These are phyloP conservation scores for Penaeus chinensis DNA, from an alignment of 1,140 invertebrate species.

Conservation along the genomic window DNA sequence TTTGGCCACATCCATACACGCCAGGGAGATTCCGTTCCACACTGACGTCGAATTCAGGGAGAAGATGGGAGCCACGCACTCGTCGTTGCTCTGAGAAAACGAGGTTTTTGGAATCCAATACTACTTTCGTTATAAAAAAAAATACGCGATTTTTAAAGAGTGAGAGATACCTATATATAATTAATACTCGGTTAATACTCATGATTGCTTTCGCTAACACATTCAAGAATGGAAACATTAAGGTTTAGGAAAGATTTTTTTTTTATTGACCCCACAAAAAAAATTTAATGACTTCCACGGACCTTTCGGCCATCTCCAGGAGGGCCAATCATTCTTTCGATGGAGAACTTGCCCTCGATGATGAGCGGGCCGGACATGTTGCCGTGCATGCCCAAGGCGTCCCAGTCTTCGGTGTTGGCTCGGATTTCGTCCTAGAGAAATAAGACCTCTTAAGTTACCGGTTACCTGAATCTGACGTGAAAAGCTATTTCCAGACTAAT, in stretches of 20 bases:
- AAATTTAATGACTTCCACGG: not conserved
- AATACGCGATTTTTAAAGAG: too few relatives aligned
- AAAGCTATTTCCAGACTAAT: too few relatives aligned
- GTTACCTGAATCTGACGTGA: not conserved
- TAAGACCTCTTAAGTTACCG: not conserved
- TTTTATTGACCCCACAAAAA: too few relatives aligned
- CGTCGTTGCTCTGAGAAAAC: slow-evolving; percentile 36
- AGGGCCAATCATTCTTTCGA: slow-evolving; percentile 49
- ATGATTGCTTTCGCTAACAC: too few relatives aligned
- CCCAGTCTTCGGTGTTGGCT: slow-evolving; percentile 60
- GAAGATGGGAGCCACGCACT: slow-evolving; percentile 18
- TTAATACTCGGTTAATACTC: too few relatives aligned
- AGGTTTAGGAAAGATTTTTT: too few relatives aligned
- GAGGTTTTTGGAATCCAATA: too few relatives aligned
- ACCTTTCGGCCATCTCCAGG: slow-evolving; percentile 38
- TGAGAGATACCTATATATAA: too few relatives aligned
- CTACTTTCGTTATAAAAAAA: too few relatives aligned
- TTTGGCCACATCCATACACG: slow-evolving; percentile 49
- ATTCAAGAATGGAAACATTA: too few relatives aligned
- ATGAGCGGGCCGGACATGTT: slow-evolving; percentile 62
- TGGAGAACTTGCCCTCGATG: slow-evolving; percentile 51
- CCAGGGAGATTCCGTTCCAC: slow-evolving; percentile 60
- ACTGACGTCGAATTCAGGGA: slow-evolving; percentile 27
- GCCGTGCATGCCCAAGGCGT: slow-evolving; percentile 57
- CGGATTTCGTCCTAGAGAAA: slow-evolving; percentile 58